Percentiles rank a stretch among this genome's conserved stretches.
Conservation (phyloP, 2,797 vertebrate genomes). For the Streptopelia turtur region DNA sequence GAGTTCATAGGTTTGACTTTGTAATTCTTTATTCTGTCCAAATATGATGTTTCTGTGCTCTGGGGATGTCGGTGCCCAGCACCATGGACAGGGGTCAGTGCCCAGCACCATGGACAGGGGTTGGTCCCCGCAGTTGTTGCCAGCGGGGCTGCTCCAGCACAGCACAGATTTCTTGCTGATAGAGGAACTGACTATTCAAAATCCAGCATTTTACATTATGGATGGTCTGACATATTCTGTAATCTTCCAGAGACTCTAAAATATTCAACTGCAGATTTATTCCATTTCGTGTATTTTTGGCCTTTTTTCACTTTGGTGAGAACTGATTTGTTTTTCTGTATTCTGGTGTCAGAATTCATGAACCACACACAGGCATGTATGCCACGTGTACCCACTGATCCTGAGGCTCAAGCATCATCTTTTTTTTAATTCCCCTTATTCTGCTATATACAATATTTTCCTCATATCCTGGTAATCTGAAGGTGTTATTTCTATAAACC, state of each 20-base stretch:
- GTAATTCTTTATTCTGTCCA: neutral
- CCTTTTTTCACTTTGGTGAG: neutral
- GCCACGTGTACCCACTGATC: neutral
- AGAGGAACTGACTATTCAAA: neutral
- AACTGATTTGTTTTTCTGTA: neutral
- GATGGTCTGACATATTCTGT: neutral
- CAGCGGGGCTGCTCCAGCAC: rapidly evolving
- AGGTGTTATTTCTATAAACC: neutral
- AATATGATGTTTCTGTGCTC: rapidly evolving
- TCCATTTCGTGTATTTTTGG: rapidly evolving
- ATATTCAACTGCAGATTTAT: neutral
- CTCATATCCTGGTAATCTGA: neutral
- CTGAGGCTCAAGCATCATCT: neutral
- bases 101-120: too few relatives aligned
- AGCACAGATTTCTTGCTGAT: neutral
- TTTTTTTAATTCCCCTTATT: neutral
- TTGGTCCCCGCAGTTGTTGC: rapidly evolving
- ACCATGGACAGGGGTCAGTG: neutral
- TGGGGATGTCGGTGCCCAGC: neutral
- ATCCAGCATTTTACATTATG: rapidly evolving
- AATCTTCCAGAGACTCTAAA: neutral
- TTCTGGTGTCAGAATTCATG: neutral
- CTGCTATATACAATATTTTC: neutral
- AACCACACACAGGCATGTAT: rapidly evolving
- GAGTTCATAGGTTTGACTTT: neutral